These are phyloP conservation scores for Heteromormyrus szaboi DNA, from an alignment of 2,797 vertebrate genomes.

Conservation along the genomic window DNA sequence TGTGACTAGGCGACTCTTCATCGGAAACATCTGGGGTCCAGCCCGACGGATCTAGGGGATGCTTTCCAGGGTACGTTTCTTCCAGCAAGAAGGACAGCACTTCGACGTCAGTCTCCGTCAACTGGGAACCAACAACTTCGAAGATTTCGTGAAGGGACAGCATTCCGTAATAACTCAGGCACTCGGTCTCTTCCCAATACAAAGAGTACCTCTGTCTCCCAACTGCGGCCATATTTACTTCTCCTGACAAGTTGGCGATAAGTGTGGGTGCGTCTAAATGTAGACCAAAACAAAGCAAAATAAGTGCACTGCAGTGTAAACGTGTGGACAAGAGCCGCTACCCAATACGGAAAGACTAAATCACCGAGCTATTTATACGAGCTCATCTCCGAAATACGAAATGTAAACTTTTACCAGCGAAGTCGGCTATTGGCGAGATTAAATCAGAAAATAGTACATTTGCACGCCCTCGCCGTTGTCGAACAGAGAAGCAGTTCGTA, in stretches of 20 bases:
- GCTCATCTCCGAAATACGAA: neutral
- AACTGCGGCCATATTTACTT: slow-evolving; percentile 48
- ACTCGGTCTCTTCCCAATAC: slow-evolving; percentile 80
- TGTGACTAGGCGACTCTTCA: slow-evolving; percentile 44
- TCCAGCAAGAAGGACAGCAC: slow-evolving; percentile 79
- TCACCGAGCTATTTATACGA: neutral
- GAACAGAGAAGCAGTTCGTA: neutral
- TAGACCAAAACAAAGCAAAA: slow-evolving; percentile 6
- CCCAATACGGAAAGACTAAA: neutral
- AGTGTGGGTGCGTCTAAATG: slow-evolving; percentile 10
- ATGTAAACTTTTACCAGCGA: neutral
- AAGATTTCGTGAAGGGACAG: slow-evolving; percentile 80
- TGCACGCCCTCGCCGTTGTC: neutral
- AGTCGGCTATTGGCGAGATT: neutral
- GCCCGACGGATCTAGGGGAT: slow-evolving; percentile 64
- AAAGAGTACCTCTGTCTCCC: slow-evolving; percentile 47
- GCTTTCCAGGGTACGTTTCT: slow-evolving; percentile 60
- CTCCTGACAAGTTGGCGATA: slow-evolving; percentile 15
- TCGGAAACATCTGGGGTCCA: slow-evolving; percentile 59
- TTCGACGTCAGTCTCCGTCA: slow-evolving; percentile 75
- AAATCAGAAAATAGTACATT: neutral
- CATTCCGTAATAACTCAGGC: slow-evolving; percentile 80
- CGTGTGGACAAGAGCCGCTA: neutral
- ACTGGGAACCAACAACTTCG: slow-evolving; percentile 79
- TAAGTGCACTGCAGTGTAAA: neutral